Evolutionary conservation across 2,888 invertebrate species (phyloP), one percentile per base, ranked within the genome.

Genomic region (Cheilosia grossa): DNA sequence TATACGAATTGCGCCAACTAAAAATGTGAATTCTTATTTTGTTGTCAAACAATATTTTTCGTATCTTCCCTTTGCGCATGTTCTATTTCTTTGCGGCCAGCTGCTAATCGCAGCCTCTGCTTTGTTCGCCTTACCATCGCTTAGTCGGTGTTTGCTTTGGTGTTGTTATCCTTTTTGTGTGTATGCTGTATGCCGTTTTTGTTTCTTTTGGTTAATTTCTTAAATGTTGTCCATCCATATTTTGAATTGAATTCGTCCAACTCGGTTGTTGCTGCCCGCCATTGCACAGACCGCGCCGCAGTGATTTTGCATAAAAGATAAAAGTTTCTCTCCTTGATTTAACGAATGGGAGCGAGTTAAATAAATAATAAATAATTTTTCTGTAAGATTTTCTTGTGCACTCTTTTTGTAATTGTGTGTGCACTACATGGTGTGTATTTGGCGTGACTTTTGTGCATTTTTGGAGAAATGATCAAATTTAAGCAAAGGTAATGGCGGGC

Each of bases 11-110:
- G 2, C 5, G 6, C 17, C n/a, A 64, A 10, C 33, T 21, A 51
- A 51, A 51, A 40, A 64, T 5, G 17, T n/a, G 33, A 24, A 61
- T 72, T 78, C 69, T 83, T 37, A 81, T 77, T 85, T 85, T 85
- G 85, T 85, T 85, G 85, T 85, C 66, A 85, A 85, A 85, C 81
- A 81, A 85, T 79, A 61, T 67, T 75, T 85, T 80, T 75, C 42
- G 51, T 74, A 67, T 81, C 21, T 72, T 59, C 40, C 21, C 40
- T 77, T 75, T 75, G 74, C 75, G 75, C 85, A 67, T 80, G 56
- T 79, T 74, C 27, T 59, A 54, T 47, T 64, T 54, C 58, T 56
- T 42, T 70, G 59, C 61, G 66, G 47, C 80, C 80, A 80, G 80
- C 85, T 85, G 81, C 85, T 85, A 67, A 67, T 85, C 80, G 67